These are phyloP conservation scores for Macropodus opercularis DNA, from an alignment of 2,797 vertebrate genomes.

Conservation along the genomic window DNA sequence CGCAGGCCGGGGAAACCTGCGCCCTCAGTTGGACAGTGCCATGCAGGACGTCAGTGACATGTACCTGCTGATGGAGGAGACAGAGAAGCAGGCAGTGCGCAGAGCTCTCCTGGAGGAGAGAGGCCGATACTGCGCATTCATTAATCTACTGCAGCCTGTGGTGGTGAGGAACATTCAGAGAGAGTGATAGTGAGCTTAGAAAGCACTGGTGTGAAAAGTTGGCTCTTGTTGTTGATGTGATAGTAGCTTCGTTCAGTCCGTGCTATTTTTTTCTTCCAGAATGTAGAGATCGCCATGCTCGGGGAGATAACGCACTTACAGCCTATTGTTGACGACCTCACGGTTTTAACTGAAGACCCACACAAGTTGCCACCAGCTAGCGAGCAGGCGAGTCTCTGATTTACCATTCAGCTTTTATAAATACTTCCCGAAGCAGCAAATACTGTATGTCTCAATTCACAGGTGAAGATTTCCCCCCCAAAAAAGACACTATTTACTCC, in stretches of 20 bases:
- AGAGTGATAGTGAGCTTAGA: background rate
- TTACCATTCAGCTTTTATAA: no score
- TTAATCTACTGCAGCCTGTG: constrained; percentile 91
- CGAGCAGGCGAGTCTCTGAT: constrained; percentile 87
- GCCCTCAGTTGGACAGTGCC: constrained; percentile 94
- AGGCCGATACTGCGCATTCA: constrained; percentile 94
- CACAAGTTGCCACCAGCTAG: constrained; percentile 97
- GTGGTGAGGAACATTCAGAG: constrained; percentile 84
- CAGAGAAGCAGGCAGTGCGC: constrained; percentile 96
- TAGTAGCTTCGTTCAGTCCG: background rate
- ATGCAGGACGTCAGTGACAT: constrained; percentile 97
- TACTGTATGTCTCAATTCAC: background rate
- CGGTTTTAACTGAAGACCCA: constrained; percentile 90
- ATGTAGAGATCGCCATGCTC: constrained; percentile 95
- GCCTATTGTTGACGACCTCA: constrained; percentile 95
- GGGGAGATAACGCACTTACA: constrained; percentile 97
- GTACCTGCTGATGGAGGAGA: constrained; percentile 97
- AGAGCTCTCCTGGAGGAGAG: constrained; percentile 94
- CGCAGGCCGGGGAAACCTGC: constrained; percentile 92
- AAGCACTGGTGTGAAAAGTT: background rate
- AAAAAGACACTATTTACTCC: background rate
- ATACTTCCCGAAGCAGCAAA: background rate
- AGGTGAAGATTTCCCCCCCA: background rate
- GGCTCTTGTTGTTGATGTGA: background rate
- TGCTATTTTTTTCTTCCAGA: constrained; percentile 75